Base-by-base conservation (phyloP, 2,113 vertebrate species). In the Gavialis gangeticus region DNA sequence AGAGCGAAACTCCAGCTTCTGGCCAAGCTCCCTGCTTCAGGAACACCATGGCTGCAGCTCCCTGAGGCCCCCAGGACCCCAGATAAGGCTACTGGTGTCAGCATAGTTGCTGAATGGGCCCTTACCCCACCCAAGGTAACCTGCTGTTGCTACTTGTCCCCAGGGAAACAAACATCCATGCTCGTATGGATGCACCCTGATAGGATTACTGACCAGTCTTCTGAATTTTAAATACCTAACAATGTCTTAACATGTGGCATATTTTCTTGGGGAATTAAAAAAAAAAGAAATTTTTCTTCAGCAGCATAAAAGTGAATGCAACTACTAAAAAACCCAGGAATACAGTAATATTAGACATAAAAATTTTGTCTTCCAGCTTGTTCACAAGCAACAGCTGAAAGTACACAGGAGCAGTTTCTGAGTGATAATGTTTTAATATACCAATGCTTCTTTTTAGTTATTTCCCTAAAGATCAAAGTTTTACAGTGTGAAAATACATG, bases 371-470 rank as follows among this genome's bases (percentile, higher is more conserved):
- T 84, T 89, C 57, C 59, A 83, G 19, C 14, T 5, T 87, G 6
- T 5, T 25, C 73, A 22, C 18, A 79, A 85, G 15, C 2, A 90
- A 78, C 6, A 90, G 69, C 46, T 85, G 6, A 60, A 46, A 54
- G 2, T 71, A 18, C 19, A 78, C 1, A 62, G 34, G 12, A 73
- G 34, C 12, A 22, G 3, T 46, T 19, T 14, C 1, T 34, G 4
- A 3, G n/a, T 18, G 89, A 0, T 0, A 37, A 4, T 60, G 58
- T 58, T 10, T 24, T 46, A 63, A 85, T 73, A 82, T 10, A 25
- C 18, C 18, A 55, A 22, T 9, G 14, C 18, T 22, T 12, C 2
- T 13, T 14, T 66, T 27, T 55, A 18, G 5, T 71, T 25, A 4
- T 25, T 81, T 79, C 67, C 28, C 7, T 21, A 56, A 85, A 56